phyloP scores from a whole-genome alignment of 1,140 invertebrate species.

The Sarcophaga bullata region DNA sequence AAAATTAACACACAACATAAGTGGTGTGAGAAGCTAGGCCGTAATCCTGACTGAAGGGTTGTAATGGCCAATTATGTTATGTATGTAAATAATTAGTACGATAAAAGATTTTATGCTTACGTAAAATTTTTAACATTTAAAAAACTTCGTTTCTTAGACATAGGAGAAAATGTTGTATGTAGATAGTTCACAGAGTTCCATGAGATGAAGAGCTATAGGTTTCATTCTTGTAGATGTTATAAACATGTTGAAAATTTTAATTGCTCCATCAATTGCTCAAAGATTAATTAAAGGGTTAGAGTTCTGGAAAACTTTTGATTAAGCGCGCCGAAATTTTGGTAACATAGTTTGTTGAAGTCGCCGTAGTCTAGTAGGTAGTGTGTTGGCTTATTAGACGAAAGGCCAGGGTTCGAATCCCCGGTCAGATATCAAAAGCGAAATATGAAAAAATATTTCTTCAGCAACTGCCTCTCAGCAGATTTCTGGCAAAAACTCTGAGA shows the following conservation, averaged over 20 bases:
- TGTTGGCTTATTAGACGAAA: no score
- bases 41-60: no score
- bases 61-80: no score
- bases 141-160: background rate
- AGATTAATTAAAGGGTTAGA: conserved; percentile 4
- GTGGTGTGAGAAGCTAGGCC: no score
- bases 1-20: no score
- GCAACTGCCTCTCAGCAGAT: no score
- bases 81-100: background rate
- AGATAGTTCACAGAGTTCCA: background rate
- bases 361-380: no score
- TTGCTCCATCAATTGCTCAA: conserved; percentile 4
- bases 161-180: background rate
- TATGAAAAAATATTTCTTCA: no score
- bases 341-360: no score
- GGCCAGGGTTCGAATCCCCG: no score
- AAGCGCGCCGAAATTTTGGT: background rate
- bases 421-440: no score
- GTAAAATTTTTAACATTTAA: background rate
- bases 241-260: background rate
- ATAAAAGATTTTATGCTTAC: background rate
- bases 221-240: background rate
- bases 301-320: background rate
- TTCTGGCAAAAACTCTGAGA: no score
- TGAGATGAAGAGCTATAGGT: background rate